Base-by-base conservation (phyloP, 64 coral and sea anemone genomes). In the Acropora tenuis region DNA sequence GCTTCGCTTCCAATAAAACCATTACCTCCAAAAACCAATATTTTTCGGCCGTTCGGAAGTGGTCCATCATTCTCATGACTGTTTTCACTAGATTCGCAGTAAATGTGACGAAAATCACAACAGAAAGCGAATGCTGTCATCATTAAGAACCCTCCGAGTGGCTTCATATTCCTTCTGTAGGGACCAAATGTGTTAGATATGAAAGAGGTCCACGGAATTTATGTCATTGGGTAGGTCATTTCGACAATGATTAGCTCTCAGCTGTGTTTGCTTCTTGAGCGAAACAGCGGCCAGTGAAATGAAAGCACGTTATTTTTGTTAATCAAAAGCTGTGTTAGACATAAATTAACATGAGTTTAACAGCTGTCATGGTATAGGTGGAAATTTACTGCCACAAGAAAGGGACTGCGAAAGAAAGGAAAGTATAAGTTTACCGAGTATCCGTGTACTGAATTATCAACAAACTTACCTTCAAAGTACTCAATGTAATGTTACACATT, bases 1-100 rank as follows among this genome's bases (percentile, higher is more conserved):
- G 93, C 77, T 76, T 93, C 97, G 13, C 97, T 94, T 48, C 97
- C 97, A 17, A 99, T 93, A 59, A 99, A 99, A 8, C 97, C 97
- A 50, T 99, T 99, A 46, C 97, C 97, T 50, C 97, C 97, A 88
- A 99, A 93, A 8, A 99, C 94, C 41, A 99, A 85, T 59, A 96
- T 71, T 72, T 71, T 85, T 49, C 82, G 82, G 42, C 80, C 80
- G 30, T 50, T 41, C 19, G 49, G 41, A 15, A 15, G 42, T 80
- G 48, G 3, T 4, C 4, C 10, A 58, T 48, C 57, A 3, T 44
- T 50, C 47, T 50, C 16, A 10, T 85, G 17, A 69, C 77, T 58
- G 43, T 58, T 48, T 41, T 44, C 87, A 47, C 13, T 40, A 30
- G 45, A 19, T 86, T 52, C 66, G 78, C 18, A 3, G 30, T 41